Evolutionary conservation across 2,888 invertebrate species (phyloP), one percentile per base, ranked within the genome.

Genomic region (Aphodius sticticus): DNA sequence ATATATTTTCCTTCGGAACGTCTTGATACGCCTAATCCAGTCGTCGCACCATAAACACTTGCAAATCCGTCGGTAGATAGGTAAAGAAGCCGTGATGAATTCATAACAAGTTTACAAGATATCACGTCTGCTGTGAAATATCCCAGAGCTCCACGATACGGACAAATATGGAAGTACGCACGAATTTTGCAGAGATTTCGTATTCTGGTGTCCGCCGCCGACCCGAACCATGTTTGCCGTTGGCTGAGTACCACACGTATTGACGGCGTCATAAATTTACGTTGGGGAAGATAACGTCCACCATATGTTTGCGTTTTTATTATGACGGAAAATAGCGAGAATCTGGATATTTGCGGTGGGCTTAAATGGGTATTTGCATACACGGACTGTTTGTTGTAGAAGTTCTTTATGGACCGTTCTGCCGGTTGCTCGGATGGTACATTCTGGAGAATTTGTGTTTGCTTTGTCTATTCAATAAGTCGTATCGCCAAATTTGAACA

Each of bases 61-160:
- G 53, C 53, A 53, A 53, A 53, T 53, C 53, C 1, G 12, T 12
- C 53, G 53, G 53, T 12, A 53, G 53, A 53, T 53, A 53, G 9
- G 53, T 53, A 53, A 53, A 53, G 53, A 53, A 53, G 53, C 53
- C 53, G 53, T 53, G 53, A 53, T 53, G 53, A 53, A 53, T 53
- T 53, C 53, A 53, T 53, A 53, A 53, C 53, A 53, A 53, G 53
- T 53, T 53, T 53, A 53, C 53, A 12, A 53, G 9, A 9, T 1
- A 12, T 9, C 53, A 53, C 53, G 53, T 12, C 12, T 12, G 53
- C 53, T 53, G 53, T 53, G 53, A 53, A 53, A 53, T 53, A 53
- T 53, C 53, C 53, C 9, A 53, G 53, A 53, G 12, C 53, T 53
- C 53, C 53, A 12, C 53, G 53, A 53, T 53, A 53, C 53, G 12